Conservation (phyloP, 2,888 invertebrate genomes). For the Hipparchia sbordonii region DNA sequence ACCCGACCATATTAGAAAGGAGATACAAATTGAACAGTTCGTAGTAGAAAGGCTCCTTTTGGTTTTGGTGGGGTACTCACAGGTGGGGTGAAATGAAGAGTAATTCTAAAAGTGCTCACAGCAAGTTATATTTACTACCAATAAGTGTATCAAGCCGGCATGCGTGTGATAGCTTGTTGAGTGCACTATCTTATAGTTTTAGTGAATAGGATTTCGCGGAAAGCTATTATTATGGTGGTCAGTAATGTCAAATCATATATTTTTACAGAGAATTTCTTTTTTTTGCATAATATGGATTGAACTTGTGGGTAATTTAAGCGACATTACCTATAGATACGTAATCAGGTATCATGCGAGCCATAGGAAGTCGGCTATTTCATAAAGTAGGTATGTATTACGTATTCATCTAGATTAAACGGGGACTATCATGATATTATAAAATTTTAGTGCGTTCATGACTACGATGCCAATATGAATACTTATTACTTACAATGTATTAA, state of each 20-base stretch:
- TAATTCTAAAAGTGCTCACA: slow-evolving; percentile 41
- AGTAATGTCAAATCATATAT: neutral
- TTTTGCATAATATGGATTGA: neutral
- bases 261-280: neutral
- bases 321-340: neutral
- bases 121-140: slow-evolving; percentile 37
- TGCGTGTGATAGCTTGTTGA: slow-evolving; percentile 33
- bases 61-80: slow-evolving; percentile 56
- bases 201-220: slow-evolving; percentile 15
- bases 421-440: slow-evolving; percentile 13
- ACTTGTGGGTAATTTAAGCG: neutral
- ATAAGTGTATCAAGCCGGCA: slow-evolving; percentile 36
- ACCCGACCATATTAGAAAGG: slow-evolving; percentile 66
- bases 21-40: slow-evolving; percentile 39
- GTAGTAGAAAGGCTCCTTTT: slow-evolving; percentile 51
- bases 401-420: slow-evolving; percentile 7
- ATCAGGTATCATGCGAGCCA: slow-evolving; percentile 1
- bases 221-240: neutral
- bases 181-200: slow-evolving; percentile 9
- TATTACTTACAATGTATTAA: neutral
- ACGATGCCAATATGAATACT: slow-evolving; percentile 20
- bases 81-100: slow-evolving; percentile 59
- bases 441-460: slow-evolving; percentile 20
- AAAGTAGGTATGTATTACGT: slow-evolving; percentile 11
- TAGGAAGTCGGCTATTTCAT: slow-evolving; percentile 17